Conservation (phyloP, 2,888 invertebrate species). For the Arctia plantaginis region DNA sequence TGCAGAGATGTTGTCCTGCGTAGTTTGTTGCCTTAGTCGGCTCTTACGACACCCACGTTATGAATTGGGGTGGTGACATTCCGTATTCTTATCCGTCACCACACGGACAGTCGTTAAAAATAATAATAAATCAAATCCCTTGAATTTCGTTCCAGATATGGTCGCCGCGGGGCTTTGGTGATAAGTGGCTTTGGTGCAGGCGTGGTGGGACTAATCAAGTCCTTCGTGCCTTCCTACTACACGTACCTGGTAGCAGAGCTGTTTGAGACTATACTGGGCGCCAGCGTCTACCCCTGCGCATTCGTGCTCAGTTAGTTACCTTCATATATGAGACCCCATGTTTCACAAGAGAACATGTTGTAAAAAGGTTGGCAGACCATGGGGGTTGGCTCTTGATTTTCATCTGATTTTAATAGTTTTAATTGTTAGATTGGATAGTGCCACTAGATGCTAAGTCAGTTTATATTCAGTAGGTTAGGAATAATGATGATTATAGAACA, state of each 20-base stretch:
- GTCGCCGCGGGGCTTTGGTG: slow-evolving; percentile 87
- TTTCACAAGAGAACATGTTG: slow-evolving; percentile 15
- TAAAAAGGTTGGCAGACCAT: slow-evolving; percentile 22
- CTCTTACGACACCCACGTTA: no score
- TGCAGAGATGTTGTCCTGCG: no score
- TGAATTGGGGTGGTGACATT: no score
- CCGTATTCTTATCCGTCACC: no score
- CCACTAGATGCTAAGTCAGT: neutral
- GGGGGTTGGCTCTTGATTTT: slow-evolving; percentile 16
- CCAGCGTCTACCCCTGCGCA: slow-evolving; percentile 87
- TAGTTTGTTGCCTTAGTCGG: no score
- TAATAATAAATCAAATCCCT: no score
- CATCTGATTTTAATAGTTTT: slow-evolving; percentile 3
- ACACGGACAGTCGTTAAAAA: no score
- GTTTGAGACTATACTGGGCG: slow-evolving; percentile 84
- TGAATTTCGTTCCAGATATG: slow-evolving; percentile 81
- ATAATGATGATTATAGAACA: neutral
- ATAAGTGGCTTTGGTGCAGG: slow-evolving; percentile 82
- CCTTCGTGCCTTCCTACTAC: slow-evolving; percentile 84
- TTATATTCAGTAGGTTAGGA: neutral
- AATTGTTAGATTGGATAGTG: neutral
- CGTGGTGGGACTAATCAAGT: slow-evolving; percentile 83
- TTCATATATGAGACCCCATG: slow-evolving; percentile 16
- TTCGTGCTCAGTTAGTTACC: slow-evolving; percentile 86
- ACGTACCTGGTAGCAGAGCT: slow-evolving; percentile 84